A percentile compares a stretch with the other conserved stretches of the same genome.
These are phyloP conservation scores for Heterotilapia buettikoferi DNA, from an alignment of 2,113 vertebrate species.

Conservation along the genomic window DNA sequence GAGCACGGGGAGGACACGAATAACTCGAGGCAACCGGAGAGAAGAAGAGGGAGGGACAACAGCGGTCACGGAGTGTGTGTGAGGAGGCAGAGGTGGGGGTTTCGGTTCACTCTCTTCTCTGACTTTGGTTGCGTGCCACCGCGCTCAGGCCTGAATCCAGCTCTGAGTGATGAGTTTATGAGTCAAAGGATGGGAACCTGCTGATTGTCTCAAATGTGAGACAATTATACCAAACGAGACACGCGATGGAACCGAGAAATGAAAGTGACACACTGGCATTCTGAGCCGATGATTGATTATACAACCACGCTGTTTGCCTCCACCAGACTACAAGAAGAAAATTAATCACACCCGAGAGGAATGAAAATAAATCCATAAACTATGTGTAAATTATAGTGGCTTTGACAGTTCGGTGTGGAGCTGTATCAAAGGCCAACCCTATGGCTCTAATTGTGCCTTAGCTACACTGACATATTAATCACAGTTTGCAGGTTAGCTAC, in stretches of 20 bases:
- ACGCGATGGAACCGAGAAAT: background rate
- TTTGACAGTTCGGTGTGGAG: background rate
- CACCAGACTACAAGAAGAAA: background rate
- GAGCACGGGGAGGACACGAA: slow-evolving; percentile 18
- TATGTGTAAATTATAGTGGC: background rate
- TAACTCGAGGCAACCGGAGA: background rate
- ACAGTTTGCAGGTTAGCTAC: background rate
- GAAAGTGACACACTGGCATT: background rate
- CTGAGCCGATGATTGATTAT: background rate
- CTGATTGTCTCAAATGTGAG: background rate
- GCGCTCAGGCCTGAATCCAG: background rate
- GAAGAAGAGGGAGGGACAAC: background rate
- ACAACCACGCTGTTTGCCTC: background rate
- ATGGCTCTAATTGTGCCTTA: background rate
- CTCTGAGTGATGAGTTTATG: slow-evolving; percentile 28
- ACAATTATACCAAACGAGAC: slow-evolving; percentile 4
- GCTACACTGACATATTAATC: background rate
- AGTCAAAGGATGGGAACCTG: slow-evolving; percentile 48
- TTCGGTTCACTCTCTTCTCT: background rate
- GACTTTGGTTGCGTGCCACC: slow-evolving; percentile 34
- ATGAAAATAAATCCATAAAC: background rate
- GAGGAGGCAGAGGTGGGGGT: background rate
- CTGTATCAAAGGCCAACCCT: background rate
- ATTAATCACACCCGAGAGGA: background rate
- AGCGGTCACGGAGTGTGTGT: background rate